These are phyloP conservation scores for Phyllostomus hastatus DNA, from an alignment of 2,113 vertebrate genomes.

Conservation along the genomic window DNA sequence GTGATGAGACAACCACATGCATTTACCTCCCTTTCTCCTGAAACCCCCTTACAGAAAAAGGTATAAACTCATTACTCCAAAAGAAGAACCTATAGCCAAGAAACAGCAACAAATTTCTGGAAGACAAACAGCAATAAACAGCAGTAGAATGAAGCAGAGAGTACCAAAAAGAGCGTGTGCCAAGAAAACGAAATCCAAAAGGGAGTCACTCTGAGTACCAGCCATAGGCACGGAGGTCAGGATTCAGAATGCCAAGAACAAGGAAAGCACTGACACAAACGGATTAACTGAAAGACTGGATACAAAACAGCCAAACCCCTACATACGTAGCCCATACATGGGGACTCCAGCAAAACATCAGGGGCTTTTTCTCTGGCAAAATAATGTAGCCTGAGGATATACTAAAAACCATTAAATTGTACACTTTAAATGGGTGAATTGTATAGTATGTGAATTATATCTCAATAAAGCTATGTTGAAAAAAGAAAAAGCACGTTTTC, in stretches of 20 bases:
- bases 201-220: background rate
- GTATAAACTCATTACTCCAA: background rate
- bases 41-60: background rate
- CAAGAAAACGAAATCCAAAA: background rate
- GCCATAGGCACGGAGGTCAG: background rate
- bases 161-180: background rate
- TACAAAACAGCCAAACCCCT: background rate
- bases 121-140: background rate
- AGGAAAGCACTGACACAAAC: background rate
- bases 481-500: background rate
- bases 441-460: background rate
- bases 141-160: background rate
- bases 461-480: background rate
- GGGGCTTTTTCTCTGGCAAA: background rate
- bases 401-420: background rate
- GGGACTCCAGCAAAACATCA: background rate
- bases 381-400: background rate
- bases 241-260: background rate
- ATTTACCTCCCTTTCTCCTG: background rate
- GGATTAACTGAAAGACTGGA: background rate
- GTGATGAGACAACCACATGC: background rate
- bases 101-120: slow-evolving; percentile 12
- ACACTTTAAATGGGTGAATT: background rate
- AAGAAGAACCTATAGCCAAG: background rate
- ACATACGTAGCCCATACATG: background rate